These are phyloP conservation scores for Oncorhynchus gorbuscha DNA, from an alignment of 2,113 vertebrate species.

Conservation along the genomic window DNA sequence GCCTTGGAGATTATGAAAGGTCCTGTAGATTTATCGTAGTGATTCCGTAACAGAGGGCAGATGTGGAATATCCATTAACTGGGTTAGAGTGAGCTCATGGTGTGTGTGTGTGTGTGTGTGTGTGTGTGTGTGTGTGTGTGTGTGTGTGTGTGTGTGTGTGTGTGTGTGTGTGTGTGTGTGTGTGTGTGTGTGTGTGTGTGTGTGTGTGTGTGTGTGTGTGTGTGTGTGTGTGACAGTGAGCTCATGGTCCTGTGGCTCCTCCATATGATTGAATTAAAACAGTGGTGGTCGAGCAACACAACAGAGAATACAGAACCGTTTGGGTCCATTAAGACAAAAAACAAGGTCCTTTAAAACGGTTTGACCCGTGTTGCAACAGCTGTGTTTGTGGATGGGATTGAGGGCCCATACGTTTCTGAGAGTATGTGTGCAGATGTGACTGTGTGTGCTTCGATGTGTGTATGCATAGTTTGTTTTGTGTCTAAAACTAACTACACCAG, in stretches of 20 bases:
- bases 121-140: not conserved
- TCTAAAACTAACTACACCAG: too few species aligned
- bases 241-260: constrained; percentile 15
- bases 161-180: not conserved
- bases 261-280: constrained; percentile 18
- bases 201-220: not conserved
- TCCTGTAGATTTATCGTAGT: constrained; percentile 30
- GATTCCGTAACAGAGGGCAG: constrained; percentile 6
- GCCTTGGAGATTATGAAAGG: constrained; percentile 14
- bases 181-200: not conserved
- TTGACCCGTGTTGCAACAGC: constrained; percentile 3
- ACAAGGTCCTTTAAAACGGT: constrained; percentile 36
- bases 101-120: not conserved
- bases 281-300: not conserved
- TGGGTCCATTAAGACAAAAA: constrained; percentile 9
- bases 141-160: not conserved
- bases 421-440: constrained; percentile 5
- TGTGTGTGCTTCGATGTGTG: not conserved
- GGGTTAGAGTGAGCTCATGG: constrained; percentile 22
- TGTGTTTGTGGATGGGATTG: not conserved
- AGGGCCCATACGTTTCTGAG: not conserved
- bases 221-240: constrained; percentile 3
- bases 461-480: not conserved
- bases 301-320: not conserved
- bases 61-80: constrained; percentile 20